Conservation (phyloP, 2,888 invertebrate genomes). For the Smittia sp. region DNA sequence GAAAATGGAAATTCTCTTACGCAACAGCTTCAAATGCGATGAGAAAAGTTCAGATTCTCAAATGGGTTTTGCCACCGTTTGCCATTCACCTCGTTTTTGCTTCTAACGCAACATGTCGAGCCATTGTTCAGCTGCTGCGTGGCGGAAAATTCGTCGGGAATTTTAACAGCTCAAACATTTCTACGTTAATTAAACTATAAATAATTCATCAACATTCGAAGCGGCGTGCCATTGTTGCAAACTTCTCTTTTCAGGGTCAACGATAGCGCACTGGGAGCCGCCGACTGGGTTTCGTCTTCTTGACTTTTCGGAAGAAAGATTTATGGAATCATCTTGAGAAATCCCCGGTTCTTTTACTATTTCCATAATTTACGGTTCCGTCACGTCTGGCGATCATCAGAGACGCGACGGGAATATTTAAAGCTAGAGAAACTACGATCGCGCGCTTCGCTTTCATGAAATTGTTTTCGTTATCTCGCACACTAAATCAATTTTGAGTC, state of each 20-base stretch:
- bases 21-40: background rate
- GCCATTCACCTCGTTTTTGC: constrained; percentile 1
- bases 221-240: constrained; percentile 14
- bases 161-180: background rate
- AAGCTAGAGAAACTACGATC: background rate
- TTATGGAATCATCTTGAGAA: background rate
- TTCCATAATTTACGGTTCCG: background rate
- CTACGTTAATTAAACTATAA: constrained; percentile 13
- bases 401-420: background rate
- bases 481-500: background rate
- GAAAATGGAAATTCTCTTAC: background rate
- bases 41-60: background rate
- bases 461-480: background rate
- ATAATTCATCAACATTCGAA: constrained; percentile 12
- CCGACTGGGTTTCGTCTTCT: background rate
- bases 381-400: constrained; percentile 3
- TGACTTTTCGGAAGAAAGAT: background rate
- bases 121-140: background rate
- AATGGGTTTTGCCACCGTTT: background rate
- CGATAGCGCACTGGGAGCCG: background rate
- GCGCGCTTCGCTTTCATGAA: background rate
- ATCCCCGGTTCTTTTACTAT: background rate
- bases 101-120: background rate
- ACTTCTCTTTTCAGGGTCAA: background rate
- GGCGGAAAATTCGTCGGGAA: background rate